These are phyloP conservation scores for Prionailurus viverrinus DNA, from an alignment of 2,113 vertebrate species.

Conservation along the genomic window DNA sequence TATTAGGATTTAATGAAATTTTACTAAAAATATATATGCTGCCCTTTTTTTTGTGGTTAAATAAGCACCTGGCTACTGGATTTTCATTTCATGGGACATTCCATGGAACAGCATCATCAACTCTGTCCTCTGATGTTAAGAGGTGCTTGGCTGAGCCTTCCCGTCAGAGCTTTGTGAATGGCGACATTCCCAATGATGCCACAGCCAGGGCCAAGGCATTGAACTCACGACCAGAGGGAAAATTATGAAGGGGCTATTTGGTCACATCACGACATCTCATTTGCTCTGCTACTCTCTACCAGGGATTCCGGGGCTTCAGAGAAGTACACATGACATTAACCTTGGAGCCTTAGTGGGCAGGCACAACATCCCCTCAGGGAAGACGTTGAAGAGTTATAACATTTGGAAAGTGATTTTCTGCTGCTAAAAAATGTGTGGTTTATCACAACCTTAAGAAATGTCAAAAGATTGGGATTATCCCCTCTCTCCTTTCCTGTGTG, in stretches of 20 bases:
- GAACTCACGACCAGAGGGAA: not conserved
- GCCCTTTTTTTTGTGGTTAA: not conserved
- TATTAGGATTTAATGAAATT: not conserved
- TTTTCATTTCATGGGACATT: not conserved
- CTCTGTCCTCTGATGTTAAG: not conserved
- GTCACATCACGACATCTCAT: slow-evolving; percentile 52
- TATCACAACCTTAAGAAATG: slow-evolving; percentile 87
- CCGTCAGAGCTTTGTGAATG: not conserved
- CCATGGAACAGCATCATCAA: accelerated
- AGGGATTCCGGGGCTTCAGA: accelerated
- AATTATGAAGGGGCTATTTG: not conserved
- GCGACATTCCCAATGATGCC: not conserved
- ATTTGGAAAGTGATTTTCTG: slow-evolving; percentile 84
- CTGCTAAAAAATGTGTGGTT: slow-evolving; percentile 85
- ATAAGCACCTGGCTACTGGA: not conserved
- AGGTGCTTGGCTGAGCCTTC: not conserved
- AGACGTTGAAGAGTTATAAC: slow-evolving; percentile 77
- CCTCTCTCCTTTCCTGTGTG: slow-evolving; percentile 89
- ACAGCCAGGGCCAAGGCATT: not conserved
- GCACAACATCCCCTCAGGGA: slow-evolving; percentile 60
- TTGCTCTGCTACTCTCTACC: not conserved
- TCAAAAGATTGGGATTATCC: slow-evolving; percentile 88
- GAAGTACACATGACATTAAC: not conserved
- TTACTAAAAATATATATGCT: not conserved
- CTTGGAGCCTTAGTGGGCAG: not conserved